Evolutionary conservation across 1,140 invertebrate species (phyloP), one percentile per base, ranked within the genome.

Genomic region (Pemphigus obesinymphae): DNA sequence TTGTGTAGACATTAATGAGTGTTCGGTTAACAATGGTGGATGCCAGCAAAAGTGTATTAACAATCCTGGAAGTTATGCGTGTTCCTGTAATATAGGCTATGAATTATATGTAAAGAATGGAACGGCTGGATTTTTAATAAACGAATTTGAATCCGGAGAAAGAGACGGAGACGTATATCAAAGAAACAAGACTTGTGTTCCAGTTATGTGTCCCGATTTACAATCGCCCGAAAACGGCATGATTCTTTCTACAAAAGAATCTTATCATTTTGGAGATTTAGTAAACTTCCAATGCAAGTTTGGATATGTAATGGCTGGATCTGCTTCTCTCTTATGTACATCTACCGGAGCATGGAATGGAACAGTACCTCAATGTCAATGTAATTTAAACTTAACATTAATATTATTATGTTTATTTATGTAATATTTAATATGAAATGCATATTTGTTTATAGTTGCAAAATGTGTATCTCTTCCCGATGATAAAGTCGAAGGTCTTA

Each of bases 11-110:
- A 92, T 97, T 43, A 97, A 98, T 85, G 97, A 99, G 87, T 99
- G 97, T 87, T 89, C 90, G 70, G 89, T 89, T 26, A 92, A 94
- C 82, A 98, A 98, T 87, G 97, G 96, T 11, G 95, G 95, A 26
- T 98, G 97, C 87, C 93, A 97, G 85, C 96, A 97, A 85, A 95
- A 96, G 87, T 97, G 96, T 88, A 90, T 96, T 61, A 97, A 97
- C 84, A 92, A 89, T 83, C 92, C 94, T 66, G 97, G 97, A 70
- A 91, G 92, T 84, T 98, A 92, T 85, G 91, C 91, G 8, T 99
- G 97, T 86, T 90, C 91, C 68, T 99, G 97, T 85, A 96, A 97
- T 85, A 91, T 95, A 63, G 97, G 97, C 5, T 99, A 92, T 86
- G 95, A 98, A 85, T 88, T 99, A 13, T 99, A 95, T 87, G 91